A percentile compares a stretch with the other conserved stretches of the same genome.
Evolutionary conservation across 2,797 vertebrate species (phyloP).

Genomic region (Malurus leucopterus): DNA sequence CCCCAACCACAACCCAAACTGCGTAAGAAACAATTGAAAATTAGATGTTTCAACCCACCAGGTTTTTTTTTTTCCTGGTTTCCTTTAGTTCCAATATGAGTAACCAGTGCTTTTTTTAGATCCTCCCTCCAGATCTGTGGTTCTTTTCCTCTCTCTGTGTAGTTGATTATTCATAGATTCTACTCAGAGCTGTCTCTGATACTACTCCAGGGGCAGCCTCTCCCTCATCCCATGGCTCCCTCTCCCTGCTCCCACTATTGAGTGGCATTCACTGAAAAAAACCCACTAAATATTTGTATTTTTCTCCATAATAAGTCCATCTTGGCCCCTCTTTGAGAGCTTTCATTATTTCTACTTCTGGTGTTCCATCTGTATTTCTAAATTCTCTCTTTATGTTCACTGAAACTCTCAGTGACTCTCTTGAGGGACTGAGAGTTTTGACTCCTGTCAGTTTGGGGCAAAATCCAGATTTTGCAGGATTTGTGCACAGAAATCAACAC

Average conservation of each 20-base stretch:
- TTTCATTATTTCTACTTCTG: not conserved
- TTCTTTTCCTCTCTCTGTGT: not conserved
- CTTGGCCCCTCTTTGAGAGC: not conserved
- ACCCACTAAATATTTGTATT: not conserved
- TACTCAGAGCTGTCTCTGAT: not conserved
- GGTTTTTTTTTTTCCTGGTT: not conserved
- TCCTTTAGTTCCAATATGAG: not conserved
- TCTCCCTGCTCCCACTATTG: not conserved
- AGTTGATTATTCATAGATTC: not conserved
- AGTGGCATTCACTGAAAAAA: not conserved
- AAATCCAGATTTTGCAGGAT: not conserved
- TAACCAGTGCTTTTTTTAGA: not conserved
- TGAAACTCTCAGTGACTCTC: not conserved
- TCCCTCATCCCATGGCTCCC: not conserved
- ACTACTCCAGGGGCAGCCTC: not conserved
- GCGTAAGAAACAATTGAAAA: not conserved
- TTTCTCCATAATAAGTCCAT: accelerated
- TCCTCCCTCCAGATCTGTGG: not conserved
- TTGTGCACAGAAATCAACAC: not conserved
- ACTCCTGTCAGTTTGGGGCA: not conserved
- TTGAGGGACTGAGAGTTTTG: not conserved
- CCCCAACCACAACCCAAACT: not conserved
- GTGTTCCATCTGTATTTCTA: not conserved
- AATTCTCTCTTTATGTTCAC: not conserved
- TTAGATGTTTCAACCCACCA: not conserved